phyloP scores from a whole-genome alignment of 2,888 invertebrate genomes.

The Ormyrus pomaceus region DNA sequence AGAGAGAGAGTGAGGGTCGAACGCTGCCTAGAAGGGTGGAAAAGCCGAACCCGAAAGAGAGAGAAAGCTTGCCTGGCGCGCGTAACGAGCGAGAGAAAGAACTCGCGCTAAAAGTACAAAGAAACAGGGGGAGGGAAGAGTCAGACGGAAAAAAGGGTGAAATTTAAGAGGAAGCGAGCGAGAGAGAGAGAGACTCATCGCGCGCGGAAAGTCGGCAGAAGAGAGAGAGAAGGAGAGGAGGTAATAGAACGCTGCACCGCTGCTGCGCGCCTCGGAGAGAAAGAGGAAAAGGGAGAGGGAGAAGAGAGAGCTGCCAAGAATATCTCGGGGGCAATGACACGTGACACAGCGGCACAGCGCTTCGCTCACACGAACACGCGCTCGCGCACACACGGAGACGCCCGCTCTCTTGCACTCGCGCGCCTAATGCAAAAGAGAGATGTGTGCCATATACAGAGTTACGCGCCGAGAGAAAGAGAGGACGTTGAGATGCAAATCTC shows the following conservation, averaged over 20 bases:
- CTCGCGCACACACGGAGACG: not conserved
- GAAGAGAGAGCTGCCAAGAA: conserved; percentile 55
- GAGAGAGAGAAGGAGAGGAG: conserved; percentile 26
- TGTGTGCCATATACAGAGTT: conserved; percentile 41
- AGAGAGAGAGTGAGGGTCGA: not conserved
- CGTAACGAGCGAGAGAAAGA: conserved; percentile 13
- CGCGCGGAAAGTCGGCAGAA: conserved; percentile 25
- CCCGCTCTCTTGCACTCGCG: not conserved
- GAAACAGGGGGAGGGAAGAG: not conserved
- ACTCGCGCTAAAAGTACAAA: conserved; percentile 8
- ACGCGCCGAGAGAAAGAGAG: not conserved
- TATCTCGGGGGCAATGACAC: conserved; percentile 56
- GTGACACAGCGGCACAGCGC: conserved; percentile 36
- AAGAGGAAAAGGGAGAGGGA: conserved; percentile 40
- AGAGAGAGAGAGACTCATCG: not conserved
- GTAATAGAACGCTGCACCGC: conserved; percentile 37
- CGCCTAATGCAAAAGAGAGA: conserved; percentile 52
- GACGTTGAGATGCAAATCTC: conserved; percentile 41
- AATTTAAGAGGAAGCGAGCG: conserved; percentile 37
- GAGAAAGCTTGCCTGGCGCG: conserved; percentile 7
- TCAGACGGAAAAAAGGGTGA: conserved; percentile 39
- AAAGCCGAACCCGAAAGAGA: conserved; percentile 4
- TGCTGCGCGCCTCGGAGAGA: conserved; percentile 17
- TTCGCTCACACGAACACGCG: not conserved
- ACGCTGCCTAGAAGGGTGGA: conserved; percentile 9